These are phyloP conservation scores for Cheilosia soror DNA, from an alignment of 2,888 invertebrate genomes.

Conservation along the genomic window DNA sequence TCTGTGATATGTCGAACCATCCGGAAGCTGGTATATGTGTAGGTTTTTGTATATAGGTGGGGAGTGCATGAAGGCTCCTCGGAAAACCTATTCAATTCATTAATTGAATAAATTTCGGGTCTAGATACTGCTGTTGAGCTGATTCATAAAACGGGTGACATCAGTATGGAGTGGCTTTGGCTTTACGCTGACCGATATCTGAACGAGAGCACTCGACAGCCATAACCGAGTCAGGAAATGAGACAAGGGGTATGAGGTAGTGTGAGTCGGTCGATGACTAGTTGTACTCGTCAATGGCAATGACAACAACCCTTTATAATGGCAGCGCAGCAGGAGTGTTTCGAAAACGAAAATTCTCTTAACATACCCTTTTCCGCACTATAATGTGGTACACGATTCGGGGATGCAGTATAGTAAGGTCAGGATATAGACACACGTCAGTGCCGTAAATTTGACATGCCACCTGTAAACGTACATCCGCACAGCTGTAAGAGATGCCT, in stretches of 20 bases:
- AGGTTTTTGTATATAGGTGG: neutral
- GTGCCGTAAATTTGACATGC: slow-evolving; percentile 25
- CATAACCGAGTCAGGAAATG: slow-evolving; percentile 14
- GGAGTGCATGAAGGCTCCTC: neutral
- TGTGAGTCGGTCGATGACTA: neutral
- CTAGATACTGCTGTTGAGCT: slow-evolving; percentile 13
- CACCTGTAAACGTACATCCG: slow-evolving; percentile 26
- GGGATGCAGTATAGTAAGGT: slow-evolving; percentile 1
- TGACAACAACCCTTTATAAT: slow-evolving; percentile 33
- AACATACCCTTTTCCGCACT: slow-evolving; percentile 19
- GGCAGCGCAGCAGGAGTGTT: neutral
- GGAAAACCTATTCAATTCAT: slow-evolving; percentile 55
- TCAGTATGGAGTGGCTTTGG: slow-evolving; percentile 21
- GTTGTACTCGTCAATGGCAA: slow-evolving; percentile 38
- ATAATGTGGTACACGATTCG: slow-evolving; percentile 7
- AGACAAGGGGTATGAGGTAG: neutral
- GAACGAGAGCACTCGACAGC: slow-evolving; percentile 32
- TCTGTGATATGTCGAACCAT: slow-evolving; percentile 12
- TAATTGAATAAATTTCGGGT: slow-evolving; percentile 62
- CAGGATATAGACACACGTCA: slow-evolving; percentile 25
- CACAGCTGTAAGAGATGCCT: slow-evolving; percentile 1
- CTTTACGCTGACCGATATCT: slow-evolving; percentile 58
- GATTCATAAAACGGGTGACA: slow-evolving; percentile 46
- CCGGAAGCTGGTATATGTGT: slow-evolving; percentile 3
- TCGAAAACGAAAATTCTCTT: slow-evolving; percentile 15